These are phyloP conservation scores for Limnephilus rhombicus DNA, from an alignment of 2,888 invertebrate genomes.

Conservation along the genomic window DNA sequence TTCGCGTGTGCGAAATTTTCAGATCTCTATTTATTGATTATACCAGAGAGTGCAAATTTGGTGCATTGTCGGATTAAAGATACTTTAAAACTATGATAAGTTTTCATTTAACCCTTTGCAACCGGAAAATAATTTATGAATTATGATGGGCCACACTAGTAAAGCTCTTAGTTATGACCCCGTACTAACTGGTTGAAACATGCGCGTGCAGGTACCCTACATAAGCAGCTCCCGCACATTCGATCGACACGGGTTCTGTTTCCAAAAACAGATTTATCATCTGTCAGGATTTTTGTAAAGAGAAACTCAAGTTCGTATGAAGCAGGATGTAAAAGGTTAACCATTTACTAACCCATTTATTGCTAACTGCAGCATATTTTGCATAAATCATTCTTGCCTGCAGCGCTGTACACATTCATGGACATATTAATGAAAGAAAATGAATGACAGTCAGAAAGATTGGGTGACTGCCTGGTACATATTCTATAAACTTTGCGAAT, in stretches of 20 bases:
- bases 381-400: not conserved
- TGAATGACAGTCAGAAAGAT: not conserved
- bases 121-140: too few relatives aligned
- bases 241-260: too few relatives aligned
- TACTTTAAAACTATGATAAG: not conserved
- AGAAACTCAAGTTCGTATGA: too few relatives aligned
- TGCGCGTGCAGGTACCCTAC: too few relatives aligned
- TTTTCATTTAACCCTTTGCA: not conserved
- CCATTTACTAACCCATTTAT: not conserved
- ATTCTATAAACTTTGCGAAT: not conserved
- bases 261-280: too few relatives aligned
- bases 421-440: not conserved
- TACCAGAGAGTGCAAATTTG: not conserved
- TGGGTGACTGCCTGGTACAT: not conserved
- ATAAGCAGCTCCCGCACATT: too few relatives aligned
- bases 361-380: not conserved
- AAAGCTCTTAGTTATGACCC: too few relatives aligned
- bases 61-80: not conserved
- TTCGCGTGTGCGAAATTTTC: too few relatives aligned
- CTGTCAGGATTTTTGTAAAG: too few relatives aligned
- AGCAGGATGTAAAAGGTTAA: not conserved
- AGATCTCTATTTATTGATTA: not conserved
- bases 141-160: too few relatives aligned
- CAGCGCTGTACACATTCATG: not conserved
- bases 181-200: too few relatives aligned